phyloP scores from a whole-genome alignment of 2,113 vertebrate species.

The Chionodraco myersi region DNA sequence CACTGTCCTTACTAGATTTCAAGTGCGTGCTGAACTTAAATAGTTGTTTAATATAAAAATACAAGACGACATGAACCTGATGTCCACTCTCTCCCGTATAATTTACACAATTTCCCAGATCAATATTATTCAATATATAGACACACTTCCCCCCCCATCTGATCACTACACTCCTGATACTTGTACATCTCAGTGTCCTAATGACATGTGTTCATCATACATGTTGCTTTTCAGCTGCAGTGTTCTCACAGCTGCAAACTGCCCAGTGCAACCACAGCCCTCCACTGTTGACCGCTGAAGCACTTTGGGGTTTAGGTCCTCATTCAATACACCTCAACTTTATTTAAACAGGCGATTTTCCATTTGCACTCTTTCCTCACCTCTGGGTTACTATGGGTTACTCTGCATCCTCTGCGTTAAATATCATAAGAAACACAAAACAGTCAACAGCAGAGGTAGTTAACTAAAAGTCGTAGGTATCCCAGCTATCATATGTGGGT shows the following conservation, averaged over 20 bases:
- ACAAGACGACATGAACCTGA: neutral
- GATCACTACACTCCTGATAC: neutral
- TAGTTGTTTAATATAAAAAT: neutral
- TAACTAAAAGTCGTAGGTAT: slow-evolving; percentile 43
- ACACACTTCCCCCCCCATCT: neutral
- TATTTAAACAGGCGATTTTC: slow-evolving; percentile 55
- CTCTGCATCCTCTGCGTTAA: slow-evolving; percentile 36
- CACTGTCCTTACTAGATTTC: neutral
- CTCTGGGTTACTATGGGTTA: slow-evolving; percentile 20
- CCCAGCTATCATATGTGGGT: slow-evolving; percentile 22
- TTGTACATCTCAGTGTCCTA: neutral
- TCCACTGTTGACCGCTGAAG: slow-evolving; percentile 28
- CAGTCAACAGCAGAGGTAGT: slow-evolving; percentile 43
- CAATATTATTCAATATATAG: neutral
- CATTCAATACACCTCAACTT: slow-evolving; percentile 41
- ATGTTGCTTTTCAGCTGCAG: too few species aligned
- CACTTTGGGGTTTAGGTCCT: slow-evolving; percentile 42
- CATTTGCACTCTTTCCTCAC: slow-evolving; percentile 48
- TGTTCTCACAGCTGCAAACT: slow-evolving; percentile 7
- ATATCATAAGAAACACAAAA: slow-evolving; percentile 59
- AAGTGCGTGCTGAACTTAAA: neutral
- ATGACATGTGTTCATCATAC: too few species aligned
- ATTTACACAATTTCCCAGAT: too few species aligned
- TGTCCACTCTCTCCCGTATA: too few species aligned
- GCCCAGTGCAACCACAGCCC: slow-evolving; percentile 34